phyloP scores from a whole-genome alignment of 2,888 invertebrate species.

The Schizotus pectinicornis region DNA sequence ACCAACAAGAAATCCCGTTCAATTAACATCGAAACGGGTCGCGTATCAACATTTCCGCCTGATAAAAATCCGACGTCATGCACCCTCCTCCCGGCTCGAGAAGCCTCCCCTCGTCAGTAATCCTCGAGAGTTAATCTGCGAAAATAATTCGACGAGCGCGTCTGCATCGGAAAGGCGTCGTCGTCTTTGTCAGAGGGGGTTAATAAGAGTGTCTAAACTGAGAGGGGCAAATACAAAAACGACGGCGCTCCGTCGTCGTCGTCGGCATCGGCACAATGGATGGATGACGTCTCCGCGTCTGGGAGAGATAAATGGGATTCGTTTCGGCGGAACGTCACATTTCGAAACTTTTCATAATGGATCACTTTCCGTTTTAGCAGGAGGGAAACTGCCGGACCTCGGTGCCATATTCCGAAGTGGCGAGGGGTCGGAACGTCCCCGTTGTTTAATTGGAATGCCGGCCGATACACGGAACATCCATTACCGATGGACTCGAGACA shows the following conservation, averaged over 20 bases:
- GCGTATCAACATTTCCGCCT: background rate
- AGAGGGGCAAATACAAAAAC: conserved; percentile 30
- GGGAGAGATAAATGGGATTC: conserved; percentile 34
- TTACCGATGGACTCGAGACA: no score
- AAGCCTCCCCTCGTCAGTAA: conserved; percentile 13
- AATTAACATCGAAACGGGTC: conserved; percentile 14
- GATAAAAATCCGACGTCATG: conserved; percentile 20
- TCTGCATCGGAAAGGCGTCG: conserved; percentile 26
- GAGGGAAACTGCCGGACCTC: conserved; percentile 10
- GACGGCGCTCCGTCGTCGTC: conserved; percentile 6
- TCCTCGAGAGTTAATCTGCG: conserved; percentile 21
- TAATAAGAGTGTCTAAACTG: conserved; percentile 34
- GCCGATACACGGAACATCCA: no score
- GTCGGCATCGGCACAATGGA: conserved; percentile 24
- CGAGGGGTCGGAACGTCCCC: no score
- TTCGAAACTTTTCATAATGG: conserved; percentile 42
- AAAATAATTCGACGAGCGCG: conserved; percentile 24
- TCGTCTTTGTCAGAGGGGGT: conserved; percentile 20
- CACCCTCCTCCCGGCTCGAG: background rate
- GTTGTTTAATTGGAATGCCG: no score
- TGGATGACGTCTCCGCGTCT: conserved; percentile 23
- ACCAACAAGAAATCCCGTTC: conserved; percentile 10
- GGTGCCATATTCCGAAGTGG: conserved; percentile 9
- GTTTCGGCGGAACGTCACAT: conserved; percentile 37
- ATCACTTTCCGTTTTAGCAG: conserved; percentile 41